These are phyloP conservation scores for Mastomys coucha DNA, from an alignment of 2,113 vertebrate species.

Conservation along the genomic window DNA sequence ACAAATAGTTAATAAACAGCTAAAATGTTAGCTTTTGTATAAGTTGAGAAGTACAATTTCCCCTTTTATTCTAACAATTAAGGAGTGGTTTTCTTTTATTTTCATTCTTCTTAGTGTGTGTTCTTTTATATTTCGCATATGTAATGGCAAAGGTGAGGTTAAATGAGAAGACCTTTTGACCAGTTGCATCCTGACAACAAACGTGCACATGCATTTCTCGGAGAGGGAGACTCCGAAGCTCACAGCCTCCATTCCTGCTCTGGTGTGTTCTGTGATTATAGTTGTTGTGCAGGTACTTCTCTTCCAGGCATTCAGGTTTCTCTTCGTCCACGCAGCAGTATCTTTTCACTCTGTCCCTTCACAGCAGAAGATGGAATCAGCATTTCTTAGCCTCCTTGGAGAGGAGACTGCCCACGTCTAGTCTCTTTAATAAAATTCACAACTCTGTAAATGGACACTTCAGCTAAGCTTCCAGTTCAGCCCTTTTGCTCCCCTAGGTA, in stretches of 20 bases:
- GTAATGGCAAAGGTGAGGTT: not conserved
- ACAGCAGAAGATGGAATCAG: not conserved
- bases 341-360: not conserved
- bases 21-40: not conserved
- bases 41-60: not conserved
- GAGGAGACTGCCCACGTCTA: accelerated
- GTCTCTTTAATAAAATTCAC: not conserved
- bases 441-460: not conserved
- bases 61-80: not conserved
- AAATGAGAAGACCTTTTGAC: not conserved
- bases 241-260: not conserved
- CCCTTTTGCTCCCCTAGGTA: not conserved
- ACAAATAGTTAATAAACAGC: not conserved
- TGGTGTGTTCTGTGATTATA: not conserved
- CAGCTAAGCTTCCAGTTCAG: not conserved
- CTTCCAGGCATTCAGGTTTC: not conserved
- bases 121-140: not conserved
- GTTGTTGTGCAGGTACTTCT: not conserved
- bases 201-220: accelerated
- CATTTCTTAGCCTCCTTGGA: not conserved
- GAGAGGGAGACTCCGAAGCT: not conserved
- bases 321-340: not conserved
- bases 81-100: not conserved
- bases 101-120: too few relatives aligned
- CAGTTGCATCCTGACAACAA: not conserved